A percentile compares a stretch with the other conserved stretches of the same genome.
These are phyloP conservation scores for Matsumurasca onukii DNA, from an alignment of 1,140 invertebrate genomes.

Conservation along the genomic window DNA sequence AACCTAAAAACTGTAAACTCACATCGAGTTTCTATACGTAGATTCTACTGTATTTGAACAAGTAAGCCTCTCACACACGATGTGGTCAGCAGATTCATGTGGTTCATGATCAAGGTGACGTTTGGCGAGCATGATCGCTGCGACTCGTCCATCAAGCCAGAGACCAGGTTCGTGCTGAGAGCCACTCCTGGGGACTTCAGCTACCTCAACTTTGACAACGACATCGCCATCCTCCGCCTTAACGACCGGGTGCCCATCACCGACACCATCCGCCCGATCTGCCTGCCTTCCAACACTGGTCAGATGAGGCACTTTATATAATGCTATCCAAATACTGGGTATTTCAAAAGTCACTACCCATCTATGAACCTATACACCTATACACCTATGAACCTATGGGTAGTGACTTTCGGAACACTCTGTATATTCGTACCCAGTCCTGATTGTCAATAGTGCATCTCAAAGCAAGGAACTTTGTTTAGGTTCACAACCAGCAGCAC, in stretches of 20 bases:
- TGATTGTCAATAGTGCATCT: no score
- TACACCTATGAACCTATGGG: no score
- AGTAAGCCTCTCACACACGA: no score
- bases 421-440: no score
- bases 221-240: conserved; percentile 76
- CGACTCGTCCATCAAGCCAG: conserved; percentile 63
- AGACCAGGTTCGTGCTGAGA: conserved; percentile 72
- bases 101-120: conserved; percentile 86
- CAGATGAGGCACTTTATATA: conserved; percentile 38
- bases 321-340: no score
- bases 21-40: no score
- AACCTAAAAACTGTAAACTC: no score
- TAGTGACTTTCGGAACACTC: no score
- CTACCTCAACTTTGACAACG: conserved; percentile 80
- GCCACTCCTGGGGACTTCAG: conserved; percentile 76
- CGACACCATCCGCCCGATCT: conserved; percentile 73
- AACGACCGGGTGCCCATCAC: conserved; percentile 74
- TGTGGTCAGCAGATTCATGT: conserved; percentile 86
- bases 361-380: not conserved
- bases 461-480: no score
- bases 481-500: no score
- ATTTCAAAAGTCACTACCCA: not conserved
- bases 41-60: no score
- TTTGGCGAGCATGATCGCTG: conserved; percentile 84
- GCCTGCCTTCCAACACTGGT: conserved; percentile 67